Conservation (phyloP, 2,888 invertebrate genomes). For the Icerya purchasi region DNA sequence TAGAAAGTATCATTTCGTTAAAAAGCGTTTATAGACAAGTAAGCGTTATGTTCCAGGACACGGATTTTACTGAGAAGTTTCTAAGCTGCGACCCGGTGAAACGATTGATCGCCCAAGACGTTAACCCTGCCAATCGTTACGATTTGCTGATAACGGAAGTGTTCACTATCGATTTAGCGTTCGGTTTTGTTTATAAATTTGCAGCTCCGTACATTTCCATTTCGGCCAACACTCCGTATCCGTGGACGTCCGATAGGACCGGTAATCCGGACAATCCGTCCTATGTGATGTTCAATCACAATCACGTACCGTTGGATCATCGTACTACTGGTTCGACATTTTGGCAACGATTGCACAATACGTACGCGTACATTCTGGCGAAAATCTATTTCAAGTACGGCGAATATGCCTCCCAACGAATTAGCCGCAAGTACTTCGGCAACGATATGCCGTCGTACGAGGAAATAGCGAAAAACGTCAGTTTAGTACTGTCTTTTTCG, state of each 20-base stretch:
- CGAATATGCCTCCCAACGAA: neutral
- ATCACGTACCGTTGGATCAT: neutral
- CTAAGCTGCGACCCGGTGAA: neutral
- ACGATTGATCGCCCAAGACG: neutral
- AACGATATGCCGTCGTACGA: neutral
- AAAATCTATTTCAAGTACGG: too few relatives aligned
- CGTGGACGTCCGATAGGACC: conserved; percentile 7
- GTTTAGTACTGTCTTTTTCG: neutral
- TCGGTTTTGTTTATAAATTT: conserved; percentile 8
- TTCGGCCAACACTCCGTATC: conserved; percentile 3
- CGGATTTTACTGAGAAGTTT: neutral
- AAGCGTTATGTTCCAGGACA: neutral
- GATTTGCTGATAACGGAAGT: conserved; percentile 13
- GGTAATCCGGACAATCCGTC: conserved; percentile 9
- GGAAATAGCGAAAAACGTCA: conserved; percentile 1
- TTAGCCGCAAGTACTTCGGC: neutral
- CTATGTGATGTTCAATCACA: conserved; percentile 2
- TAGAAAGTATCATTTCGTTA: neutral
- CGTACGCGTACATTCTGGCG: neutral
- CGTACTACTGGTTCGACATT: neutral
- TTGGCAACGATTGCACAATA: conserved; percentile 7
- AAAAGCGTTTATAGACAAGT: neutral
- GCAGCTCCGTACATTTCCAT: conserved; percentile 6
- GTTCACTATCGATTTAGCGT: conserved; percentile 8
- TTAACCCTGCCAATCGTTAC: neutral